Evolutionary conservation across 1,140 invertebrate genomes (phyloP).

Genomic region (Aleiodes sp.): DNA sequence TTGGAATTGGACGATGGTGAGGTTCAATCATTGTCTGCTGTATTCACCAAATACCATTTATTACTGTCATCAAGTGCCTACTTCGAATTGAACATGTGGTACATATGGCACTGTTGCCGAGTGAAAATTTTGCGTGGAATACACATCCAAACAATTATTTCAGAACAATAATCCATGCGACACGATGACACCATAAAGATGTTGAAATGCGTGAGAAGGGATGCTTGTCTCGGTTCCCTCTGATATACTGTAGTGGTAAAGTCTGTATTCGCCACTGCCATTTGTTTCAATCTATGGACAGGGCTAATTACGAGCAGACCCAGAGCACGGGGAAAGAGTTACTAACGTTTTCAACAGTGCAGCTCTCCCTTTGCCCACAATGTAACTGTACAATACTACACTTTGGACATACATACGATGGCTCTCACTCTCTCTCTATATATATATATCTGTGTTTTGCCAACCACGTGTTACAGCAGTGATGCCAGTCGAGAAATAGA

Average conservation of each 20-base stretch:
- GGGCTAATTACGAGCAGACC: conserved; percentile 54
- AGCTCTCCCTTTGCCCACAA: not conserved
- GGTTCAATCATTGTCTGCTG: not conserved
- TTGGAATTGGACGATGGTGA: not conserved
- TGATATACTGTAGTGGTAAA: conserved; percentile 34
- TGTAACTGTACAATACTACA: not conserved
- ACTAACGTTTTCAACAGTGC: conserved; percentile 26
- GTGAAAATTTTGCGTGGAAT: not conserved
- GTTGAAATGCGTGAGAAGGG: conserved; percentile 49
- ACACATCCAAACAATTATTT: not conserved
- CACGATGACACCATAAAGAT: conserved; percentile 19
- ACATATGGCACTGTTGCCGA: not conserved
- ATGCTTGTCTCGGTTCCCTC: conserved; percentile 45
- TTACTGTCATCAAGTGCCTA: not conserved
- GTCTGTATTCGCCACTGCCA: conserved; percentile 40
- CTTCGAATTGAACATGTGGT: conserved; percentile 1
- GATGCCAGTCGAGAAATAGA: not conserved
- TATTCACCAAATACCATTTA: not conserved
- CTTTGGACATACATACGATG: not conserved
- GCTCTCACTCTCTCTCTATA: not conserved
- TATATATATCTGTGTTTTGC: not conserved
- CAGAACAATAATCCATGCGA: not conserved
- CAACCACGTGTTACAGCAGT: conserved; percentile 35
- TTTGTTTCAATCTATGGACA: conserved; percentile 63
- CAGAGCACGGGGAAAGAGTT: conserved; percentile 40